Base-by-base conservation (phyloP, 2,888 invertebrate species). In the Uloborus plumipes region DNA sequence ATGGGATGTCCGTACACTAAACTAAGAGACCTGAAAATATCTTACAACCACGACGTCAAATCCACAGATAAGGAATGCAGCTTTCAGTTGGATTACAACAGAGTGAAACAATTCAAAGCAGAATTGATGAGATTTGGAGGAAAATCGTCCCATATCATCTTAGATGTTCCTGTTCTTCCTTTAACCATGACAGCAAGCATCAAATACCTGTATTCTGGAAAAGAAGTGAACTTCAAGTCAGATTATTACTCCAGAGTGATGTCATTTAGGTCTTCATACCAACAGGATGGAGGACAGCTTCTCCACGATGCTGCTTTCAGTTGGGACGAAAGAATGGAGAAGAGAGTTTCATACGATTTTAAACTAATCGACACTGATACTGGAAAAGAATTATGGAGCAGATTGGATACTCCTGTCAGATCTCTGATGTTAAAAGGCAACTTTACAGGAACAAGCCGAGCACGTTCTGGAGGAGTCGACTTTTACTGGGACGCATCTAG, bases 401-500 rank as follows among this genome's bases (percentile, higher is more conserved):
- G 80, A 31, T 18, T 85, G n/a, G 79, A 83, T 26, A 75, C 84
- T n/a, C 85, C 85, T 11, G 11, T 76, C 6, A 61, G 85, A 26
- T 84, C 85, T 18, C 20, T 85, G 3, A 84, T 84, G 76, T 20
- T 85, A 15, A 83, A 76, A 74, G 84, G 80, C 49, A 78, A 83
- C 53, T 73, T 73, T 53, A 75, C 73, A 9, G 49, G 61, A 20
- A 39, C 73, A 11, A 66, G 18, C 50, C 58, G 64, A 16, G 64
- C 67, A 15, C 47, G 61, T 1, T 74, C 70, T 22, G 78, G 84
- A 49, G 79, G 76, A 50, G 22, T 84, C 16, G 84, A 85, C 39
- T 79, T 85, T 69, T 84, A 69, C 31, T 85, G 83, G 83, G 85
- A 85, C 80, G 83, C 81, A 14, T 61, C 83, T 26, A 65, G 84